A percentile compares a stretch with the other conserved stretches of the same genome.
Evolutionary conservation across 1,140 invertebrate species (phyloP).

Genomic region (Sitodiplosis mosellana): DNA sequence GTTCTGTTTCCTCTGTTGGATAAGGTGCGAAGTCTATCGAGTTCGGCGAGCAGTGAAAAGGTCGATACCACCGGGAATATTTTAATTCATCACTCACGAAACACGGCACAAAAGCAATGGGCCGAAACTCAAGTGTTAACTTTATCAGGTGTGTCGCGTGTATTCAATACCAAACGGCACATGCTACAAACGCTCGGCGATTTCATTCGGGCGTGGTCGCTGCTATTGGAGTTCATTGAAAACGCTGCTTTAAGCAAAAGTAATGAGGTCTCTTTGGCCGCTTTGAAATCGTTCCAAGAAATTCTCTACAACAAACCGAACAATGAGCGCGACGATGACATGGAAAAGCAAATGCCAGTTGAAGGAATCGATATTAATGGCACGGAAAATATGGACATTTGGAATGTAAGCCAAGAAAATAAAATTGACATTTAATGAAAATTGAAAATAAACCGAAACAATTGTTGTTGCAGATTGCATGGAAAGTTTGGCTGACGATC

Average conservation of each 20-base stretch:
- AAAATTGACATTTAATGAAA: not conserved
- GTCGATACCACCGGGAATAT: slow-evolving; percentile 85
- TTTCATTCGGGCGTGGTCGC: slow-evolving; percentile 80
- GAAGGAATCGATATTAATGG: not conserved
- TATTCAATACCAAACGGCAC: slow-evolving; percentile 78
- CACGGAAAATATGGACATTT: slow-evolving; percentile 40
- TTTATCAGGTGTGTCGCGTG: slow-evolving; percentile 40
- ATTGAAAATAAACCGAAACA: too few species aligned
- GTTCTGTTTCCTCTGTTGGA: slow-evolving; percentile 92
- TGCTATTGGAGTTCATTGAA: slow-evolving; percentile 85
- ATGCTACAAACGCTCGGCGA: slow-evolving; percentile 70
- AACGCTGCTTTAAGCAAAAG: slow-evolving; percentile 78
- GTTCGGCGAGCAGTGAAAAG: slow-evolving; percentile 83
- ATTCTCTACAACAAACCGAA: slow-evolving; percentile 42
- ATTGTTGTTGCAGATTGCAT: slow-evolving; percentile 33
- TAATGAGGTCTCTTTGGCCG: slow-evolving; percentile 86
- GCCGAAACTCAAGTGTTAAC: slow-evolving; percentile 79
- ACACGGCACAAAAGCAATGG: slow-evolving; percentile 99
- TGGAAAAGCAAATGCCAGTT: slow-evolving; percentile 10
- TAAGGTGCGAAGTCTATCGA: slow-evolving; percentile 76
- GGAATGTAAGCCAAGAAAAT: slow-evolving; percentile 31
- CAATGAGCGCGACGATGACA: slow-evolving; percentile 18
- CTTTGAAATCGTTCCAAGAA: slow-evolving; percentile 90
- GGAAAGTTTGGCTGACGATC: slow-evolving; percentile 73
- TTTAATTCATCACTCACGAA: slow-evolving; percentile 93